These are phyloP conservation scores for Anseranas semipalmata DNA, from an alignment of 2,113 vertebrate species.

Conservation along the genomic window DNA sequence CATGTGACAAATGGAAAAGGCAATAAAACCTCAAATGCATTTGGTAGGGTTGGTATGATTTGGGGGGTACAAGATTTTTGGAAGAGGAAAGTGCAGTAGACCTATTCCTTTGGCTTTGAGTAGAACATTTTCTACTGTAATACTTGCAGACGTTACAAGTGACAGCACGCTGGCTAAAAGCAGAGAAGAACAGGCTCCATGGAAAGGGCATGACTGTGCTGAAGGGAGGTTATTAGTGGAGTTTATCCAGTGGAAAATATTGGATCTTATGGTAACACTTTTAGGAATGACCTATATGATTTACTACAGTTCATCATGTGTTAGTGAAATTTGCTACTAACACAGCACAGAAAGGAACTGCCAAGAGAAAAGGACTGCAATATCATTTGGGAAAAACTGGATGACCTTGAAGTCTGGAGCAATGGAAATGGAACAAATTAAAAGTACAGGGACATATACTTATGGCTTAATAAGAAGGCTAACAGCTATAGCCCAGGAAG, in stretches of 20 bases:
- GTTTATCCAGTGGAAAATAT: background rate
- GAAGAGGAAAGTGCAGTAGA: background rate
- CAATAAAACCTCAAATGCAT: background rate
- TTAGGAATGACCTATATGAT: background rate
- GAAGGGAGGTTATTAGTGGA: background rate
- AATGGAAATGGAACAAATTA: background rate
- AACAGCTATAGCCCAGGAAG: background rate
- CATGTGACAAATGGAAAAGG: background rate
- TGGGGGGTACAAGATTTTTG: background rate
- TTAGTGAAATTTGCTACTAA: background rate
- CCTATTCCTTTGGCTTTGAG: background rate
- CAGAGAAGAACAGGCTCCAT: background rate
- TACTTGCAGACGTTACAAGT: background rate
- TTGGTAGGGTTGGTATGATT: background rate
- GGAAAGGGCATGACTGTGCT: background rate
- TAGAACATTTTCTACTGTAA: background rate
- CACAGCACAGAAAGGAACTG: background rate
- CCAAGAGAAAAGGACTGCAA: background rate
- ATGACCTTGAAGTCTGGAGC: background rate
- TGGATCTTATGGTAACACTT: background rate
- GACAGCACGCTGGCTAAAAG: background rate
- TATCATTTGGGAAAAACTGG: background rate
- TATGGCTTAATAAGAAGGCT: background rate
- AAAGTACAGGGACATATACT: background rate
- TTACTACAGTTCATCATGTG: background rate